A percentile compares a stretch with the other conserved stretches of the same genome.
These are phyloP conservation scores for Andricus grossulariae DNA, from an alignment of 1,140 invertebrate species.

Conservation along the genomic window DNA sequence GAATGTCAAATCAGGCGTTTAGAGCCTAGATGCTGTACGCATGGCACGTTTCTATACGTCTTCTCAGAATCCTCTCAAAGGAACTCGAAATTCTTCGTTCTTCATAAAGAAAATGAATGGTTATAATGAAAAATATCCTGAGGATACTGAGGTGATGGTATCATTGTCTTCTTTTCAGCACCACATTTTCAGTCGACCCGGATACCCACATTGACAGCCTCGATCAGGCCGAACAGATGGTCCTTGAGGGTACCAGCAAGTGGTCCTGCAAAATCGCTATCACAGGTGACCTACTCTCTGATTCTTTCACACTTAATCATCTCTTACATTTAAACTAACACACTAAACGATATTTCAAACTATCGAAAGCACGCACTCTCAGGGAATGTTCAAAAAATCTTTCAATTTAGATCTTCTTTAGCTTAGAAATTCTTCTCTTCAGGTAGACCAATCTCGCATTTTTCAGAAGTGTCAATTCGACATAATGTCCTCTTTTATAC, in stretches of 20 bases:
- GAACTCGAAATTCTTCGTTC: slow-evolving; percentile 1
- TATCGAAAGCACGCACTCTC: slow-evolving; percentile 11
- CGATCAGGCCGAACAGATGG: slow-evolving; percentile 97
- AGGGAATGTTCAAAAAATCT: background rate
- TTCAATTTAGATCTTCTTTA: background rate
- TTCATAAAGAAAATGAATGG: slow-evolving; percentile 2
- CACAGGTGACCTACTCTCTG: slow-evolving; percentile 85
- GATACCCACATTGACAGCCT: slow-evolving; percentile 99
- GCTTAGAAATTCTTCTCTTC: too few relatives aligned
- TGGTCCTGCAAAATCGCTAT: slow-evolving; percentile 99
- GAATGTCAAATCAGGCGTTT: background rate
- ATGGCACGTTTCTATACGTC: slow-evolving; percentile 23
- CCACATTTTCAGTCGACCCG: slow-evolving; percentile 97
- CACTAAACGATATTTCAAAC: slow-evolving; percentile 43
- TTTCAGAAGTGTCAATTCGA: too few relatives aligned
- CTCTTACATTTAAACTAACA: slow-evolving; percentile 52
- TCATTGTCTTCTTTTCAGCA: slow-evolving; percentile 81
- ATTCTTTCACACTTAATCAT: slow-evolving; percentile 48
- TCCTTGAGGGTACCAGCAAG: slow-evolving; percentile 99
- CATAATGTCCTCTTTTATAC: too few relatives aligned
- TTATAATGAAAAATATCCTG: slow-evolving; percentile 36
- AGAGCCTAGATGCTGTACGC: slow-evolving; percentile 13
- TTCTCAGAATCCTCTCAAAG: slow-evolving; percentile 18
- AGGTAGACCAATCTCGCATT: too few relatives aligned
- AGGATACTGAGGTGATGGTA: slow-evolving; percentile 62